Conservation (phyloP, 2,113 vertebrate species). For the Serilophus lunatus region DNA sequence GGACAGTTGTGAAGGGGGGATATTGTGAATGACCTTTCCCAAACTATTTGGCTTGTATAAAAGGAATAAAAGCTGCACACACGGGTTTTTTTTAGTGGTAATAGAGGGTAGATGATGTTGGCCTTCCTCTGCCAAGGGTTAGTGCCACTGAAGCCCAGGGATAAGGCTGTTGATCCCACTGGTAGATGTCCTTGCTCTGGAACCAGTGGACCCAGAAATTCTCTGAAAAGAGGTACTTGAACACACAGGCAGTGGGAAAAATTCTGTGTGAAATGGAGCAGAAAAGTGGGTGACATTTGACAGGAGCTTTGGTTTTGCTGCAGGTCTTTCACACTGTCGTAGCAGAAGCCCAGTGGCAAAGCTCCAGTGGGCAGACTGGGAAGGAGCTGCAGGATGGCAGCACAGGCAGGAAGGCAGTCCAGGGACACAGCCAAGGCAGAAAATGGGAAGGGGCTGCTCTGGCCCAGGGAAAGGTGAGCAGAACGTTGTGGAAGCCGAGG, state of each 20-base stretch:
- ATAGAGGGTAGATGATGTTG: slow-evolving; percentile 34
- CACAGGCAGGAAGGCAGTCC: not conserved
- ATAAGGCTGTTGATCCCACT: not conserved
- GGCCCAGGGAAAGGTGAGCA: not conserved
- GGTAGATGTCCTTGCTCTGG: not conserved
- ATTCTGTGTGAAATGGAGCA: not conserved
- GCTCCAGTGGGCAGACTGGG: not conserved
- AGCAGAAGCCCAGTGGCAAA: not conserved
- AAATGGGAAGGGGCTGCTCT: not conserved
- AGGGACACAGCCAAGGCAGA: not conserved
- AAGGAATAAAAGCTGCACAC: slow-evolving; percentile 5
- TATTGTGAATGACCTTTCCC: not conserved
- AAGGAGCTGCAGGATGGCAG: not conserved
- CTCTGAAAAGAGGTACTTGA: not conserved
- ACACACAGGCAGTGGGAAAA: not conserved
- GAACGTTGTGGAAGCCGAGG: not conserved
- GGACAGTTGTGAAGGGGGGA: not conserved
- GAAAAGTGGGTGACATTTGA: not conserved
- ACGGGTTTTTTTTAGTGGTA: not conserved
- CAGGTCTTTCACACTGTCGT: not conserved
- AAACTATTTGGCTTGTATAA: not conserved
- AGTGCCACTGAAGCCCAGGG: not conserved
- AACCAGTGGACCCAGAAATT: not conserved
- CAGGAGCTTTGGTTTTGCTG: not conserved
- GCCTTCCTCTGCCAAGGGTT: not conserved